Base-by-base conservation (phyloP, 92 coral and sea anemone species). In the Ricordea florida region DNA sequence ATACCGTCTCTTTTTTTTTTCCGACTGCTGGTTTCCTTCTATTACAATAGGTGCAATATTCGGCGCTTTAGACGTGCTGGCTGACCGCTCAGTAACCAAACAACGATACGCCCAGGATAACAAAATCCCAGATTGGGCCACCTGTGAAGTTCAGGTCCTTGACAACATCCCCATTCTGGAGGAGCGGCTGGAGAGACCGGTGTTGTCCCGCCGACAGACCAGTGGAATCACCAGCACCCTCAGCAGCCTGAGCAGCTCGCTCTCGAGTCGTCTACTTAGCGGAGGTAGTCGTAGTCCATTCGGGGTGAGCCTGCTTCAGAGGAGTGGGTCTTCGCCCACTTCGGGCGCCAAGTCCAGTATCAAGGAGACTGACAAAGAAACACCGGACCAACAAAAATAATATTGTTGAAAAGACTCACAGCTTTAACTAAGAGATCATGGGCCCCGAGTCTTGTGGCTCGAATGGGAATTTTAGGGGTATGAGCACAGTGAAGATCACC, bases 51-150 rank as follows among this genome's bases (percentile, higher is more conserved):
- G 99, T 77, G 92, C 99, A 16, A 96, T 96, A 53, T 96, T 96
- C 82, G 99, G 99, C 49, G 83, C 97, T 10, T 87, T 96, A 23
- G 99, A 96, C 41, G 89, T 92, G 37, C 83, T 96, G 20, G 97
- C 97, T 36, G 99, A 96, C 64, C 94, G 99, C 24, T 96, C 99
- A 6, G 89, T 92, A 16, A 43, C 86, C 6, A 82, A 92, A n/a
- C 88, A 86, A 43, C 82, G 90, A 18, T 96, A 92, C 55, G 53
- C 78, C 38, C 96, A 82, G 48, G 93, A 96, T 30, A 87, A 85
- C 56, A 85, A 78, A 34, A 69, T 96, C 24, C 99, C 99, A 60
- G 99, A 96, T 72, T 96, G 99, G 99, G 78, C 85, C 1, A 75
- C 86, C 20, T 91, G 97, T 87, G 92, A 86, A 38, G 67, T 71